Base-by-base conservation (phyloP, 2,888 invertebrate genomes). In the Drosophila borealis region DNA sequence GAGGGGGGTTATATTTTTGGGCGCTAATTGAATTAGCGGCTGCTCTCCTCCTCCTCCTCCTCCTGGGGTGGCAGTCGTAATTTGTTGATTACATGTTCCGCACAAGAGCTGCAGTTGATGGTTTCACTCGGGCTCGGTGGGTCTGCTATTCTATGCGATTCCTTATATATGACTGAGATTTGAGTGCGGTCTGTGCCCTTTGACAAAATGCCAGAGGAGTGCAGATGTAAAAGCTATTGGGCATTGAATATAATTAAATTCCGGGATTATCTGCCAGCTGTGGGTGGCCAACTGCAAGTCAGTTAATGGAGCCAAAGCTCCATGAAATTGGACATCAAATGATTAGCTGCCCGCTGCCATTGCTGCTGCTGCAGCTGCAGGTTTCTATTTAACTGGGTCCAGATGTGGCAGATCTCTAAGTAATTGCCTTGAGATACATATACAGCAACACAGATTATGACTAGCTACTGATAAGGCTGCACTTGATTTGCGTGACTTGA, bases 21-120 rank as follows among this genome's bases (percentile, higher is more conserved):
- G 70, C 75, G 70, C 77, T 85, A 88, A 83, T 83, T 85, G 68
- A 88, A 88, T 83, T 74, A 79, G 88, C 68, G 73, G 61, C 54
- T 69, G 60, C 54, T 60, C 56, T 34, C 41, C 39, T 46, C 39
- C 48, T n/a, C n/a, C 56, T 34, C 41, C 39, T 46, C 14, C 55
- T 45, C 48, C 49, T 33, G 53, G 14, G 67, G 59, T 36, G 57
- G 46, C 17, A 42, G 60, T 54, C 53, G 78, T 78, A 78, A 67
- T 73, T 78, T 67, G 56, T 55, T 72, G 75, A 87, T 80, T 76
- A 69, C 69, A 73, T 82, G 73, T 67, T 34, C 44, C 44, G 5
- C 17, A 29, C 25, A 50, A 39, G 33, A 37, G 21, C 42, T 34
- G 42, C 17, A 37, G 48, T 33, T 17, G 33, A 33, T 25, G 25